Percentiles rank a stretch among this genome's conserved stretches.
These are phyloP conservation scores for Drosophila paramelanica DNA, from an alignment of 2,888 invertebrate species.

Conservation along the genomic window DNA sequence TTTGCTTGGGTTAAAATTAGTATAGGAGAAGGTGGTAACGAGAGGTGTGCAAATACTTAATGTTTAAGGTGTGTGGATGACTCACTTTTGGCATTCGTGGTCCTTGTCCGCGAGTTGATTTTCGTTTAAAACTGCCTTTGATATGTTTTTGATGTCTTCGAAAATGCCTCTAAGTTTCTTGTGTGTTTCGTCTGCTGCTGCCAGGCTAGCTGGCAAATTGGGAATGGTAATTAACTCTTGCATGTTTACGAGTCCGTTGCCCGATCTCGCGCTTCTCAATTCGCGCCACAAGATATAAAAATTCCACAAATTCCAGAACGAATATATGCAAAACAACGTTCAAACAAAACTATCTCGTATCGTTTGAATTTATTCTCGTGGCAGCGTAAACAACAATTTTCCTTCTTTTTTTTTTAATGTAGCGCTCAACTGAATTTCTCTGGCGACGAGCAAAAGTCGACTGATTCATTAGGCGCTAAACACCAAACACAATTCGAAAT, in stretches of 20 bases:
- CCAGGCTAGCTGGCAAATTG: slow-evolving; percentile 39
- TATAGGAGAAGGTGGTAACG: too few species aligned
- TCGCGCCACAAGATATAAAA: slow-evolving; percentile 60
- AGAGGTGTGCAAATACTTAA: neutral
- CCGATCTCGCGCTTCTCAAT: slow-evolving; percentile 45
- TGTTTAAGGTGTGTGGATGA: slow-evolving; percentile 7
- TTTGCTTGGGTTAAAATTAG: slow-evolving; percentile 4
- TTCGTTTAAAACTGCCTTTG: slow-evolving; percentile 40
- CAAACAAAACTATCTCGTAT: slow-evolving; percentile 51
- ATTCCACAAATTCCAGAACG: slow-evolving; percentile 75
- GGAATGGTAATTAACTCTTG: slow-evolving; percentile 67
- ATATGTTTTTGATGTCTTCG: slow-evolving; percentile 54
- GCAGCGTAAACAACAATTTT: slow-evolving; percentile 61
- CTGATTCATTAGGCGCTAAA: slow-evolving; percentile 55
- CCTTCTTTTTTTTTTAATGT: slow-evolving; percentile 2
- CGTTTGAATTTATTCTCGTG: slow-evolving; percentile 24
- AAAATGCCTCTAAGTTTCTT: slow-evolving; percentile 51
- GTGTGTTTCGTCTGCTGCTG: slow-evolving; percentile 40
- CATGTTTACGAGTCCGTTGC: slow-evolving; percentile 60
- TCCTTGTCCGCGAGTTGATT: slow-evolving; percentile 22
- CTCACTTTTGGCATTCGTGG: slow-evolving; percentile 39
- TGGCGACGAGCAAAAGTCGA: slow-evolving; percentile 54
- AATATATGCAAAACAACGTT: slow-evolving; percentile 9
- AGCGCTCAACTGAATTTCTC: slow-evolving; percentile 19
- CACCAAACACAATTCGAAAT: slow-evolving; percentile 48